These are phyloP conservation scores for Elachura formosa DNA, from an alignment of 2,113 vertebrate genomes.

Conservation along the genomic window DNA sequence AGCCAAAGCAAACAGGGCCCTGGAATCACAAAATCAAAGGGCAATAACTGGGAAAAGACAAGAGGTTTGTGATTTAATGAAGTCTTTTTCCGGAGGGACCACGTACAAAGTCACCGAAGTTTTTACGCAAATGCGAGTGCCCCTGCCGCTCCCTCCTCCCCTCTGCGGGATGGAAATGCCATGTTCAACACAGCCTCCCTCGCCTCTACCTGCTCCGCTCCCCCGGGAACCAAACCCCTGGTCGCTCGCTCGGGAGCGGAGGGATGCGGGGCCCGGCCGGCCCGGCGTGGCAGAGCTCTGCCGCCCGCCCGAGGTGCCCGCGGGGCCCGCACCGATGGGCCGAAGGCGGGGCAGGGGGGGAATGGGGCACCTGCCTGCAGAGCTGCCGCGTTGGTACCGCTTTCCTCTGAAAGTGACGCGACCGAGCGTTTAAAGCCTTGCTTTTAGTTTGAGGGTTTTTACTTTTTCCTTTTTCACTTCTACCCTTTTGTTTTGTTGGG, in stretches of 20 bases:
- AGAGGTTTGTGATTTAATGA: conserved; percentile 37
- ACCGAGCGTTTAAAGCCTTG: background rate
- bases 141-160: background rate
- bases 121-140: background rate
- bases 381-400: background rate
- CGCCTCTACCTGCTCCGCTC: background rate
- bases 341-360: fast-evolving
- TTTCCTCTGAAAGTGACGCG: background rate
- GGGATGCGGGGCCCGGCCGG: background rate
- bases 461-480: background rate
- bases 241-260: background rate
- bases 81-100: conserved; percentile 9
- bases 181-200: too few species aligned
- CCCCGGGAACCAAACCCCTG: background rate
- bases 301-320: background rate
- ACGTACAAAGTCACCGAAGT: background rate
- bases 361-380: background rate
- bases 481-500: background rate
- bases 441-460: background rate
- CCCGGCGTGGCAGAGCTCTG: too few species aligned
- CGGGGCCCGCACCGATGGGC: background rate
- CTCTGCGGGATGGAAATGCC: background rate
- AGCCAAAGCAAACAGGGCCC: conserved; percentile 66
- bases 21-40: conserved; percentile 56
- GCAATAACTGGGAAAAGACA: conserved; percentile 46